Evolutionary conservation across 2,113 vertebrate genomes (phyloP).

Genomic region (Cephalopterus ornatus): DNA sequence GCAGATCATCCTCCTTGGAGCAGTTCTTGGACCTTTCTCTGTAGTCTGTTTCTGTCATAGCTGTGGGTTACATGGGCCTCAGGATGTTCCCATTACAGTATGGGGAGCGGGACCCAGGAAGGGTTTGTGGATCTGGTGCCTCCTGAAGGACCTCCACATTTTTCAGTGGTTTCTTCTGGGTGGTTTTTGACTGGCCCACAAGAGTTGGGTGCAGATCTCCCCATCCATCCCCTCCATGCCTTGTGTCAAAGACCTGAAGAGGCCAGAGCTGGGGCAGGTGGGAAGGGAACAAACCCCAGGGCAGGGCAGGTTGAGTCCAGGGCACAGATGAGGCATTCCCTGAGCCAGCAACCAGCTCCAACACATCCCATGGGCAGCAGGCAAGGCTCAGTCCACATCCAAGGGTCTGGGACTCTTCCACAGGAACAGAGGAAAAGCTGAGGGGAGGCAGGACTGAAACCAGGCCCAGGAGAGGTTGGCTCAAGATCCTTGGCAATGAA

Average conservation of each 20-base stretch:
- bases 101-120: background rate
- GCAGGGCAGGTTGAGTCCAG: background rate
- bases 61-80: background rate
- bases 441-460: background rate
- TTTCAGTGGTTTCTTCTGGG: background rate
- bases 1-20: background rate
- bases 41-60: background rate
- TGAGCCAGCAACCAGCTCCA: background rate
- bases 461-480: background rate
- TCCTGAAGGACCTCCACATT: background rate
- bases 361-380: background rate
- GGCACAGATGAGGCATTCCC: background rate
- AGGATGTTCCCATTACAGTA: background rate
- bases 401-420: background rate
- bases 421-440: background rate
- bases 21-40: background rate
- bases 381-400: fast-evolving
- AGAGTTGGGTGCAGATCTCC: background rate
- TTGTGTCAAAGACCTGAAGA: background rate
- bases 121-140: background rate
- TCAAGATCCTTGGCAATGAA: background rate
- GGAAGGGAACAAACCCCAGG: background rate
- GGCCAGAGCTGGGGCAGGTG: background rate
- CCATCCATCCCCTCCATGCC: background rate
- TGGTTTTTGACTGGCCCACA: background rate